Conservation (phyloP, 2,888 invertebrate genomes). For the Gymnoscelis rufifasciata region DNA sequence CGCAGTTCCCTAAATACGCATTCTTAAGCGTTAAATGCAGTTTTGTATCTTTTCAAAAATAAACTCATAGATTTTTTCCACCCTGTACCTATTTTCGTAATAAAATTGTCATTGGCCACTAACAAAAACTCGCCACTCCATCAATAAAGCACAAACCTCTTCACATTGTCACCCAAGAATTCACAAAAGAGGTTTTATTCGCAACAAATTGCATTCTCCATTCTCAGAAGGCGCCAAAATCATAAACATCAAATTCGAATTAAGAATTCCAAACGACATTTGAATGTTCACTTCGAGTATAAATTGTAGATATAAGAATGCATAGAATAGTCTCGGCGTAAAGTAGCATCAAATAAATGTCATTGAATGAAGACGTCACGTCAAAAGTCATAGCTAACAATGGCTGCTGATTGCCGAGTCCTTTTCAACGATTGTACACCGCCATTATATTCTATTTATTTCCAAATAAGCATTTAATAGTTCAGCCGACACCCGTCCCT, state of each 20-base stretch:
- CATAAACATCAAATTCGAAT: constrained; percentile 20
- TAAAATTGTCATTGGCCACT: too few relatives aligned
- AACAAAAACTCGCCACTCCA: constrained; percentile 15
- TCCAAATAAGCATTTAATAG: constrained; percentile 78
- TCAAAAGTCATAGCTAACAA: constrained; percentile 70
- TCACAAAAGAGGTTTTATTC: constrained; percentile 43
- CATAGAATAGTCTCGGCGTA: background rate
- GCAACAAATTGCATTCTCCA: constrained; percentile 59
- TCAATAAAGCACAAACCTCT: constrained; percentile 16
- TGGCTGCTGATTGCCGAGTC: constrained; percentile 62
- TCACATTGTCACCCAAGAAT: constrained; percentile 18
- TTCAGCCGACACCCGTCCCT: constrained; percentile 56
- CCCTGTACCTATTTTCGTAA: too few relatives aligned
- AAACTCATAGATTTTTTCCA: too few relatives aligned
- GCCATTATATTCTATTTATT: constrained; percentile 79
- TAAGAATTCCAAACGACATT: background rate
- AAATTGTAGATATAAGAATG: constrained; percentile 4
- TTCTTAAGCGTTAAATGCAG: too few relatives aligned
- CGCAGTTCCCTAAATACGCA: too few relatives aligned
- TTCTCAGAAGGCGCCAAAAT: constrained; percentile 63
- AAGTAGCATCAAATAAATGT: constrained; percentile 11
- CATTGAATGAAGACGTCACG: constrained; percentile 52
- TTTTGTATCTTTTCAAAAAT: too few relatives aligned
- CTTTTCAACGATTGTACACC: constrained; percentile 72
- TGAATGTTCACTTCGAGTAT: too few relatives aligned